Percentiles rank a stretch among this genome's conserved stretches.
phyloP scores from a whole-genome alignment of 1,140 invertebrate species.

The Brachionus calyciflorus region DNA sequence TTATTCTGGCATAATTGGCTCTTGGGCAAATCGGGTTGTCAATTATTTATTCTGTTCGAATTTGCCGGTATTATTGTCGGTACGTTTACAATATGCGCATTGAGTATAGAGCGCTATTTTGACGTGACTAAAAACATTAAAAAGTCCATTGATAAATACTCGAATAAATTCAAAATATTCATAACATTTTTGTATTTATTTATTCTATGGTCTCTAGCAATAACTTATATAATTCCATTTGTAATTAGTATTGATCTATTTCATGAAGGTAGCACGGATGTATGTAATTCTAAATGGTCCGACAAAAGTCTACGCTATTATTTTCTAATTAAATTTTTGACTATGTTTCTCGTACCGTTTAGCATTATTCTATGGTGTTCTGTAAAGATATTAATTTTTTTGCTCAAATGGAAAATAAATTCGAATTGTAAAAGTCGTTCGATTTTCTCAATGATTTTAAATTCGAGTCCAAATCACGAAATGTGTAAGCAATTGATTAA shows the following conservation, averaged over 20 bases:
- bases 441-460: background rate
- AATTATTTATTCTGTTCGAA: constrained; percentile 27
- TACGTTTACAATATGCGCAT: constrained; percentile 10
- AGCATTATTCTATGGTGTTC: constrained; percentile 1
- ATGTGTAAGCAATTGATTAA: background rate
- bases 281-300: background rate
- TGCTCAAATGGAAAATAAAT: constrained; percentile 35
- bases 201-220: background rate
- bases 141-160: background rate
- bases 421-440: background rate
- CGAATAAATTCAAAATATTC: constrained; percentile 36
- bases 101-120: constrained; percentile 39
- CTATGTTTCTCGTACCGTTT: constrained; percentile 13
- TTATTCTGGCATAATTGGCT: constrained; percentile 15
- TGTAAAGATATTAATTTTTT: constrained; percentile 15
- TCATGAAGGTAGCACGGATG: background rate
- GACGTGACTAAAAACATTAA: constrained; percentile 27
- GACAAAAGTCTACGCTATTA: background rate
- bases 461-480: background rate
- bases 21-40: constrained; percentile 8
- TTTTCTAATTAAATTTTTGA: constrained; percentile 7
- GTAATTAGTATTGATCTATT: background rate
- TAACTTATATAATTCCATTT: constrained; percentile 10
- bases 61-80: constrained; percentile 36
- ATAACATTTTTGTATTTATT: background rate